Percentiles rank a stretch among this genome's conserved stretches.
These are phyloP conservation scores for Ispidina picta DNA, from an alignment of 2,797 vertebrate genomes.

Conservation along the genomic window DNA sequence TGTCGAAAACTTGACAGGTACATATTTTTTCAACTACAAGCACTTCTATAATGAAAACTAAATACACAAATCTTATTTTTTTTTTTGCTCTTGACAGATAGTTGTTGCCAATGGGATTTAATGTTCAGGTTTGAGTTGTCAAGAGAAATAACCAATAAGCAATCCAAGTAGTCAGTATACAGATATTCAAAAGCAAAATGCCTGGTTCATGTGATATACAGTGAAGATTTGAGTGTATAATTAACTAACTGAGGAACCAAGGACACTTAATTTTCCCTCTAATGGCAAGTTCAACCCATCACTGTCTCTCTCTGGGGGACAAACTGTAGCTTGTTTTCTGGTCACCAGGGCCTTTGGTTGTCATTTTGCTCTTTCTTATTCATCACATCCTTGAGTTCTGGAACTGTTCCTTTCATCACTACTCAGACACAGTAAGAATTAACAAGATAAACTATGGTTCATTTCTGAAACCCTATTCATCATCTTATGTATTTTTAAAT, in stretches of 20 bases:
- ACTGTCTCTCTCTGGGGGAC: slow-evolving; percentile 81
- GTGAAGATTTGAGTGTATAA: slow-evolving; percentile 91
- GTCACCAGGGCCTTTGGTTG: slow-evolving; percentile 88
- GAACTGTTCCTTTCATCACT: slow-evolving; percentile 88
- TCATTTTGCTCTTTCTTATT: slow-evolving; percentile 87
- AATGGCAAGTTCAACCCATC: slow-evolving; percentile 91
- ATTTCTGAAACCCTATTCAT: slow-evolving; percentile 82
- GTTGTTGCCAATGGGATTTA: slow-evolving; percentile 93
- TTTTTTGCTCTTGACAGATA: slow-evolving; percentile 83
- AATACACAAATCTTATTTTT: slow-evolving; percentile 88
- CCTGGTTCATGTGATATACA: slow-evolving; percentile 75
- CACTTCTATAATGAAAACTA: slow-evolving; percentile 93
- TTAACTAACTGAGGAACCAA: slow-evolving; percentile 89
- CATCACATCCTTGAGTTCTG: slow-evolving; percentile 83
- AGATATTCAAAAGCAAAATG: slow-evolving; percentile 87
- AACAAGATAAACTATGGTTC: slow-evolving; percentile 81
- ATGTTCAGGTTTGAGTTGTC: slow-evolving; percentile 90
- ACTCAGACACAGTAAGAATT: slow-evolving; percentile 88
- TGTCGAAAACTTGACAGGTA: slow-evolving; percentile 94
- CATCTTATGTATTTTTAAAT: slow-evolving; percentile 71
- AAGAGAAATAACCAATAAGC: slow-evolving; percentile 95
- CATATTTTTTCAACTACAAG: slow-evolving; percentile 91
- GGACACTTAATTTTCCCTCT: slow-evolving; percentile 93
- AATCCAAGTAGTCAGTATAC: slow-evolving; percentile 86
- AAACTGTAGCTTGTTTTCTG: slow-evolving; percentile 87